These are phyloP conservation scores for Dasypolia templi DNA, from an alignment of 2,888 invertebrate species.

Conservation along the genomic window DNA sequence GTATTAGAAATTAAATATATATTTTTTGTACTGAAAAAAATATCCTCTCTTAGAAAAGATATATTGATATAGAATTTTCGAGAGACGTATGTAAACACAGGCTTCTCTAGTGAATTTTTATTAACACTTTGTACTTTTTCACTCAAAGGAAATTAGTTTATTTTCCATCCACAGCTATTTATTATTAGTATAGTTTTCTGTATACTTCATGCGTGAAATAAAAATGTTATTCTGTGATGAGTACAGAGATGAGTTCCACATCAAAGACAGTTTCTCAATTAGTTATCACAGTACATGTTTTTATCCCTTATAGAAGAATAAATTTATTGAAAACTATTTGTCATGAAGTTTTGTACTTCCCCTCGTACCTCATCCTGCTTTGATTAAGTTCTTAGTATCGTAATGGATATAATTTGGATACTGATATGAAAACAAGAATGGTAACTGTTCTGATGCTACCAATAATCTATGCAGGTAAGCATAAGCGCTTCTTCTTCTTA, in stretches of 20 bases:
- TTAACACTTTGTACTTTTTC: constrained; percentile 1
- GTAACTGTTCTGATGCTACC: neutral
- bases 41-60: neutral
- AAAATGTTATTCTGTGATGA: constrained; percentile 37
- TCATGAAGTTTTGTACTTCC: constrained; percentile 48
- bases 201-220: constrained; percentile 8
- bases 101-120: constrained; percentile 22
- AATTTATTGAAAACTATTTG: constrained; percentile 53
- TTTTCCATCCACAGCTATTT: constrained; percentile 25
- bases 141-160: neutral
- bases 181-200: constrained; percentile 37
- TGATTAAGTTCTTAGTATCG: neutral
- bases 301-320: constrained; percentile 51
- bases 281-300: constrained; percentile 53
- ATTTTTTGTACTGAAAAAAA: constrained; percentile 44
- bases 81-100: constrained; percentile 7
- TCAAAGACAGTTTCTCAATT: constrained; percentile 53
- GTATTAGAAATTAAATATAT: constrained; percentile 34
- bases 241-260: constrained; percentile 22
- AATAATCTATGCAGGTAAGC: neutral
- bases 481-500: too few relatives aligned
- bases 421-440: neutral
- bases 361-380: constrained; percentile 1
- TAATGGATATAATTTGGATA: neutral
- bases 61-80: neutral